Conservation (phyloP, 2,888 invertebrate species). For the Calliopum simillimum region DNA sequence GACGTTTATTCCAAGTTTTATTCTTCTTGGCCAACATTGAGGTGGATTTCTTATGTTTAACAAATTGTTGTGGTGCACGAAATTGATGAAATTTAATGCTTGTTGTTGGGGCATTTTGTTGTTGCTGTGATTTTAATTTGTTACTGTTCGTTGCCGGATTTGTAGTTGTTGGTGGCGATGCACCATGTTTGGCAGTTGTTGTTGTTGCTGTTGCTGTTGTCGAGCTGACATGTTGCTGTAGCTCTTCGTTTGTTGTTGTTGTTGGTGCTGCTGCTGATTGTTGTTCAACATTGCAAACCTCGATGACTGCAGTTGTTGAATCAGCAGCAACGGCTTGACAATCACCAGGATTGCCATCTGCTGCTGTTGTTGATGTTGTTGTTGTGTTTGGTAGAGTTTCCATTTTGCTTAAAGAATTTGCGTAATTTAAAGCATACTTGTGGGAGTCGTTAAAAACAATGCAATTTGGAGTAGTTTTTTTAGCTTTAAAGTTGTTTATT, state of each 20-base stretch:
- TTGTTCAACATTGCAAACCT: neutral
- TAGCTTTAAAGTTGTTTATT: neutral
- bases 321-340: constrained; percentile 53
- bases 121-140: constrained; percentile 53
- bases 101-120: constrained; percentile 26
- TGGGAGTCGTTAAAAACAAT: neutral
- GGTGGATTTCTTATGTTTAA: constrained; percentile 50
- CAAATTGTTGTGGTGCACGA: constrained; percentile 64
- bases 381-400: constrained; percentile 52
- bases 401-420: constrained; percentile 43
- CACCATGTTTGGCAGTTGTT: constrained; percentile 16
- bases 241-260: constrained; percentile 4
- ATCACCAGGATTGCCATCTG: constrained; percentile 56
- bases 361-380: too few species aligned
- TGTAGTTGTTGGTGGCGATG: constrained; percentile 30
- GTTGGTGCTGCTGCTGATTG: neutral
- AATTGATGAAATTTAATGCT: constrained; percentile 58
- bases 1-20: constrained; percentile 65
- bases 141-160: constrained; percentile 32
- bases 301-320: constrained; percentile 47
- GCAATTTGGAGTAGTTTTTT: neutral
- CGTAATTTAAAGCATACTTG: constrained; percentile 23
- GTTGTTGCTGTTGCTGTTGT: constrained; percentile 31
- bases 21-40: constrained; percentile 49
- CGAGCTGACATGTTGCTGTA: constrained; percentile 21